Percentiles rank a stretch among this genome's conserved stretches.
Evolutionary conservation across 2,888 invertebrate genomes (phyloP).

Genomic region (Catotricha subobsoleta): DNA sequence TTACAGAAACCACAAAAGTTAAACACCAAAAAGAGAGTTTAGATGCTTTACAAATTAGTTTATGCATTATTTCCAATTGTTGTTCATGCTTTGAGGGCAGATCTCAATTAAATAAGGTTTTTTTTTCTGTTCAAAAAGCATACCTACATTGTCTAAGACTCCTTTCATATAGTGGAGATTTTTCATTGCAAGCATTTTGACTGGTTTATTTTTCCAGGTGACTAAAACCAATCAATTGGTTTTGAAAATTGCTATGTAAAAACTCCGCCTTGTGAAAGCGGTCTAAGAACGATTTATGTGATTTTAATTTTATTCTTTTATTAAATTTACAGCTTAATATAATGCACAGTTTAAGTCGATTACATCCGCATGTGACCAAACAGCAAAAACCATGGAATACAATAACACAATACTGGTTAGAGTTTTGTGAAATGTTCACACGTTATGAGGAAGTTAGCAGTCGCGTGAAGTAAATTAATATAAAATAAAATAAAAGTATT

Average conservation of each 20-base stretch:
- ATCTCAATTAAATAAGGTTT: too few species aligned
- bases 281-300: too few species aligned
- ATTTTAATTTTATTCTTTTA: too few species aligned
- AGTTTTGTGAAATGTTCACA: constrained; percentile 25
- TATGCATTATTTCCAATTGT: constrained; percentile 23
- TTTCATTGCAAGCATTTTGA: too few species aligned
- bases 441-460: constrained; percentile 21
- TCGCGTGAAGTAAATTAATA: not conserved
- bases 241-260: too few species aligned
- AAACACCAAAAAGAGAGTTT: constrained; percentile 12
- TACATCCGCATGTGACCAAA: constrained; percentile 20
- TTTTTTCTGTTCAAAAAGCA: too few species aligned
- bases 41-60: constrained; percentile 15
- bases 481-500: constrained; percentile 12
- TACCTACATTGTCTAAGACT: too few species aligned
- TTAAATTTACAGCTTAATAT: constrained; percentile 17
- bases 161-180: too few species aligned
- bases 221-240: too few species aligned
- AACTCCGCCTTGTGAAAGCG: too few species aligned
- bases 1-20: constrained; percentile 19
- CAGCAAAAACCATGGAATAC: constrained; percentile 17
- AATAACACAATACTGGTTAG: constrained; percentile 20
- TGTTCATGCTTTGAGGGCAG: constrained; percentile 25
- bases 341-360: constrained; percentile 20
- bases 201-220: too few species aligned